Base-by-base conservation (phyloP, 2,797 vertebrate species). In the Silurus aristotelis region DNA sequence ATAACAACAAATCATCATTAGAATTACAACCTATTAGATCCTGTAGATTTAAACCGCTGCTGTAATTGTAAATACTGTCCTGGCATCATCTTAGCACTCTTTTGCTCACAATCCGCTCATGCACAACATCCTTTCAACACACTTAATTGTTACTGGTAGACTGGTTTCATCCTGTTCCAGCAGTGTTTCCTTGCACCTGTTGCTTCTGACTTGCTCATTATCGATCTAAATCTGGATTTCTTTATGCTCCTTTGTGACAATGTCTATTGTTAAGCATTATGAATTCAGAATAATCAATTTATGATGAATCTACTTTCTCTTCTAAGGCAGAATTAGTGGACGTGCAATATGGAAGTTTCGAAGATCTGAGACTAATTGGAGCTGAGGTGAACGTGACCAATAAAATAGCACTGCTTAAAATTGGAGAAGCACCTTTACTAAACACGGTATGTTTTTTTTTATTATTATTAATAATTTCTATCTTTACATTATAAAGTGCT, bases 381-480 rank as follows among this genome's bases (percentile, higher is more conserved):
- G 87, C 92, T 73, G 77, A 87, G 84, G 92, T 91, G 87, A 96
- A 97, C 0, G 87, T 95, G 86, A 96, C 95, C 90, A 95, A 95
- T 90, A 96, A 94, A 92, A 97, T 99, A 82, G 97, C 97, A 64
- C 92, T 97, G 83, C 87, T 99, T 91, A 99, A 99, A 92, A 94
- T 99, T 0, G 98, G 97, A 91, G 94, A 93, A 83, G 93, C 95
- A 14, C 98, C 97, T 83, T 90, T 99, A 87, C 92, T 97, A 14
- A 97, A 98, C 90, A 99, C 97, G 97, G 97, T 98, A 89, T 43
- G 78, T 38, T 3, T 38, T 38, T 38, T 38, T 82, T 77, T 25
- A 73, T 68, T 2, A 27, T 70, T 77, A 1, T 27, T 27, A 27
- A 73, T 68, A 2, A 43, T 70, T 77, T 55, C 31, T 20, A 8